A percentile compares a stretch with the other conserved stretches of the same genome.
Evolutionary conservation across 53 echinoderm and acorn worm species (phyloP).

Genomic region (Hippasteria phrygiana): DNA sequence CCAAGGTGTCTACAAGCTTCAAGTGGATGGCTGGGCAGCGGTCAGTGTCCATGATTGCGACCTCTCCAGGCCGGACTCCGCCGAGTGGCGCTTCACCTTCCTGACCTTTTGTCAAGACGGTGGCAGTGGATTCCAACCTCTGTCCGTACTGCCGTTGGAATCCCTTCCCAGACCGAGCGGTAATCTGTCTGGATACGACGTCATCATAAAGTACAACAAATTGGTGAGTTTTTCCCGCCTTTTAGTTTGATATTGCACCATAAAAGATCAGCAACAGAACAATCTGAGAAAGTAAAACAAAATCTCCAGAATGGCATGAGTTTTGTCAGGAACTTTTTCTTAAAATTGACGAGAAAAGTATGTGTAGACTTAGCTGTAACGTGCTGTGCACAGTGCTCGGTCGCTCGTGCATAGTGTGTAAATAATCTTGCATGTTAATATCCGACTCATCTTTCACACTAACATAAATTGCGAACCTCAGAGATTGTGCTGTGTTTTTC

Average conservation of each 20-base stretch:
- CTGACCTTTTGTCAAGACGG: constrained; percentile 46
- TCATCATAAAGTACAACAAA: constrained; percentile 51
- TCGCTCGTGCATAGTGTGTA: too few relatives aligned
- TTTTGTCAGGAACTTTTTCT: too few relatives aligned
- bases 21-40: constrained; percentile 56
- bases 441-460: too few relatives aligned
- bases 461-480: too few relatives aligned
- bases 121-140: constrained; percentile 19
- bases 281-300: too few relatives aligned
- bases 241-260: neutral
- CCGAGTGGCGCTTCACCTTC: constrained; percentile 55
- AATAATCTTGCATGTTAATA: too few relatives aligned
- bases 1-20: constrained; percentile 40
- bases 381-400: too few relatives aligned
- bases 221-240: constrained; percentile 22
- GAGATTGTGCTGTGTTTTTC: too few relatives aligned
- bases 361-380: too few relatives aligned
- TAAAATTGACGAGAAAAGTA: too few relatives aligned
- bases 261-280: too few relatives aligned
- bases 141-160: constrained; percentile 37
- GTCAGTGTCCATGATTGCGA: constrained; percentile 60
- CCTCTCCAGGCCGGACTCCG: constrained; percentile 40
- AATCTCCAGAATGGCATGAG: too few relatives aligned
- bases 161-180: constrained; percentile 27
- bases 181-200: constrained; percentile 29